Evolutionary conservation across 2,113 vertebrate species (phyloP), one percentile per base, ranked within the genome.

Genomic region (Alligator mississippiensis): DNA sequence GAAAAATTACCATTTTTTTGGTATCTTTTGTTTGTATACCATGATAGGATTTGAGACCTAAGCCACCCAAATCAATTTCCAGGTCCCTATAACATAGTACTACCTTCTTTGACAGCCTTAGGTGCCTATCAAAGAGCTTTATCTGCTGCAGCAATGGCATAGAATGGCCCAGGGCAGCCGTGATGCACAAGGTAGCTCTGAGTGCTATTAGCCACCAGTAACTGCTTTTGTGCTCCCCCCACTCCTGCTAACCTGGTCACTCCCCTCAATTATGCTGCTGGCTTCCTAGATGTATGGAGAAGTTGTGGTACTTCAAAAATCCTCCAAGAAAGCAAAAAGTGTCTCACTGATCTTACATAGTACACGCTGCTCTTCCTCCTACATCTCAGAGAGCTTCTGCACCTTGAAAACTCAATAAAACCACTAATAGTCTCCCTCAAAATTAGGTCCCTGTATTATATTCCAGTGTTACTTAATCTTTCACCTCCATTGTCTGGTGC

Each of bases 401-500:
- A 38, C 84, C 87, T 64, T 91, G 83, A 91, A 78, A 63, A 58
- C 89, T 77, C 88, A 78, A 93, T 78, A 93, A 88, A 84, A 55
- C 0, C 1, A 91, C 47, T 66, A 82, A 66, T 85, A 55, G 25
- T 72, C 78, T 94, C 90, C 89, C 0, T 1, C 80, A 54, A 66
- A 60, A 64, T 82, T 89, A n/a, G n/a, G 19, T 68, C 16, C n/a
- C 28, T 30, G 66, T 15, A 16, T n/a, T 68, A n/a, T 68, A 95
- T 90, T 94, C 81, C 59, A 0, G 86, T 90, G 75, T 59, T 72
- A 84, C 75, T 96, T 93, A 96, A 72, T 78, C 62, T 88, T 78
- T 95, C 89, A 78, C 34, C 75, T 55, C 9, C 74, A 87, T 91
- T 95, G 28, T 68, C n/a, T 18, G n/a, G 16, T 16, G 28, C n/a